Percentiles rank a stretch among this genome's conserved stretches.
Evolutionary conservation across 1,140 invertebrate species (phyloP).

Genomic region (Penaeus chinensis): DNA sequence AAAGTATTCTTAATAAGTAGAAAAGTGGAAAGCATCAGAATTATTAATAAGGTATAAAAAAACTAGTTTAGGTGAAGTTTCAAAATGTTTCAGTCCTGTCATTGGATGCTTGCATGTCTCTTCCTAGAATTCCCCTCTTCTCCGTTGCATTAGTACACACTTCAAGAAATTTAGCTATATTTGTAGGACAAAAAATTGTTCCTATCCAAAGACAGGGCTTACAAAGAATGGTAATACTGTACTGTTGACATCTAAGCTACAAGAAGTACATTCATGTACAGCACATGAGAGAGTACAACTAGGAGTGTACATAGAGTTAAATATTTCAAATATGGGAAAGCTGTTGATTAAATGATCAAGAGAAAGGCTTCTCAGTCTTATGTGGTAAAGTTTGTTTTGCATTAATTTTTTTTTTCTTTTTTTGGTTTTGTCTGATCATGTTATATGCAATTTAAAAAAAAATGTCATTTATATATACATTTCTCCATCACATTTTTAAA

Average conservation of each 20-base stretch:
- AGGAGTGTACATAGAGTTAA: slow-evolving; percentile 56
- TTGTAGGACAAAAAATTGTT: slow-evolving; percentile 20
- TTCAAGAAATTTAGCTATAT: slow-evolving; percentile 2
- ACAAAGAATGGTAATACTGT: slow-evolving; percentile 56
- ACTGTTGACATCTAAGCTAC: slow-evolving; percentile 58
- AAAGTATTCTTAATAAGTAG: slow-evolving; percentile 58
- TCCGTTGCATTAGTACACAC: slow-evolving; percentile 14
- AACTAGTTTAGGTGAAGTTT: slow-evolving; percentile 41
- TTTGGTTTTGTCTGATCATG: too few relatives aligned
- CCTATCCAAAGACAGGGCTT: slow-evolving; percentile 50
- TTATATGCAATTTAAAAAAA: too few relatives aligned
- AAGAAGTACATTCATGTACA: slow-evolving; percentile 54
- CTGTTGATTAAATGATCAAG: not conserved
- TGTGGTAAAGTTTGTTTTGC: too few relatives aligned
- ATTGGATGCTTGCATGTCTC: slow-evolving; percentile 39
- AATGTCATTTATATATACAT: too few relatives aligned
- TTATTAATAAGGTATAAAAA: slow-evolving; percentile 46
- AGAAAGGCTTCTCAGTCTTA: too few relatives aligned
- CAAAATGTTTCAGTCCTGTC: slow-evolving; percentile 33
- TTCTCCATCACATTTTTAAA: too few relatives aligned
- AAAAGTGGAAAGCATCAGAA: slow-evolving; percentile 55
- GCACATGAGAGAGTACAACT: slow-evolving; percentile 60
- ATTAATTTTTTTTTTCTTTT: too few relatives aligned
- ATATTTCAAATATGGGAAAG: slow-evolving; percentile 51
- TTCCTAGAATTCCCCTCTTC: slow-evolving; percentile 16